A percentile compares a stretch with the other conserved stretches of the same genome.
Conservation (phyloP, 2,888 invertebrate genomes). For the Erebia palarica region DNA sequence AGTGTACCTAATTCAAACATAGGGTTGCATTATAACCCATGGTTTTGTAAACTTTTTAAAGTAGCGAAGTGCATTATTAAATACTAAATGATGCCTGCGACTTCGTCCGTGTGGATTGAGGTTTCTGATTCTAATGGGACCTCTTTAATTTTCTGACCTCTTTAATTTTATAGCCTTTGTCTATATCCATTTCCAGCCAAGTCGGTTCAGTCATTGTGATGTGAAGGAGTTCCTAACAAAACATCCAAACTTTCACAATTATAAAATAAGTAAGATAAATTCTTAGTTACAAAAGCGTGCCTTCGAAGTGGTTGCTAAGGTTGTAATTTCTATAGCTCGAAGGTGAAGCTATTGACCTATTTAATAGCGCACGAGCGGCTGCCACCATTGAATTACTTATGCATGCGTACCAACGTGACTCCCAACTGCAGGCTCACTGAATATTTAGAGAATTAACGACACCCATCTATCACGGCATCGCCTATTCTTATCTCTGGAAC, state of each 20-base stretch:
- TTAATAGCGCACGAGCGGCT: conserved; percentile 66
- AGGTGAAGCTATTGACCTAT: conserved; percentile 69
- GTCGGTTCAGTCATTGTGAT: no score
- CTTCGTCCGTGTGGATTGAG: no score
- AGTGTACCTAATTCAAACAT: no score
- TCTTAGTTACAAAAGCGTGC: conserved; percentile 5
- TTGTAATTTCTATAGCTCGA: conserved; percentile 26
- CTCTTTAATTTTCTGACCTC: no score
- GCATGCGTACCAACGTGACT: conserved; percentile 73
- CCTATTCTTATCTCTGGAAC: conserved; percentile 45
- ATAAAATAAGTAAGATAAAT: neutral
- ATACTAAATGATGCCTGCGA: no score
- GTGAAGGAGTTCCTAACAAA: no score
- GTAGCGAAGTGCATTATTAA: neutral
- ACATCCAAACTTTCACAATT: neutral
- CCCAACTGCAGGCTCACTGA: conserved; percentile 59
- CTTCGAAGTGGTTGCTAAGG: conserved; percentile 16
- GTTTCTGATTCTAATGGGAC: no score
- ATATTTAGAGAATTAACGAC: conserved; percentile 57
- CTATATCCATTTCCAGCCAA: no score
- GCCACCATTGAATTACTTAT: conserved; percentile 70
- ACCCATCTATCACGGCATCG: conserved; percentile 43
- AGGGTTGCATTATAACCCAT: no score
- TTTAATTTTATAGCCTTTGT: neutral
- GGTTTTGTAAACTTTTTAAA: no score